Percentiles rank a stretch among this genome's conserved stretches.
These are phyloP conservation scores for Conus ventricosus DNA, from an alignment of 1,140 invertebrate species.

Conservation along the genomic window DNA sequence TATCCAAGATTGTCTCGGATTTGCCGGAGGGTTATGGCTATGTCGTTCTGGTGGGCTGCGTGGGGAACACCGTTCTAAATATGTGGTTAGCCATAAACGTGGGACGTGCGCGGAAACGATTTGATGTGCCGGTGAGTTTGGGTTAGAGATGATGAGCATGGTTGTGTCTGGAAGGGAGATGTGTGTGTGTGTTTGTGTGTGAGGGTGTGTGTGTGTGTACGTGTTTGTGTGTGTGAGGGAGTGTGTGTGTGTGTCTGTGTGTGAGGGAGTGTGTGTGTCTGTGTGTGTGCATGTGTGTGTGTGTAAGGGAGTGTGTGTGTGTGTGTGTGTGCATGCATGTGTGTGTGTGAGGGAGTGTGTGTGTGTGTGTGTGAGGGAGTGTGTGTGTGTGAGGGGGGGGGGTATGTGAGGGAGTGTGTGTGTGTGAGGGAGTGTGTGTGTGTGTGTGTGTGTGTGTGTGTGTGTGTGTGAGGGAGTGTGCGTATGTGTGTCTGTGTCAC, in stretches of 20 bases:
- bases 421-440: too few relatives aligned
- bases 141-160: background rate
- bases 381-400: background rate
- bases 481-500: too few relatives aligned
- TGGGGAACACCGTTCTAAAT: conserved; percentile 61
- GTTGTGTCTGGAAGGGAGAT: background rate
- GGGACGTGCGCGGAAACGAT: conserved; percentile 65
- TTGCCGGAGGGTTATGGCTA: conserved; percentile 62
- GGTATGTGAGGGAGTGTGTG: too few relatives aligned
- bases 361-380: too few relatives aligned
- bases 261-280: background rate
- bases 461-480: too few relatives aligned
- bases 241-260: too few relatives aligned
- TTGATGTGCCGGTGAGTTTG: conserved; percentile 62
- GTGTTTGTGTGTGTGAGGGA: too few relatives aligned
- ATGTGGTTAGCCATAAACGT: conserved; percentile 70
- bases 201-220: too few relatives aligned
- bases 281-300: background rate
- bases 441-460: too few relatives aligned
- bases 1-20: conserved; percentile 41
- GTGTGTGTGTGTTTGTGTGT: background rate
- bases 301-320: too few relatives aligned
- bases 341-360: too few relatives aligned
- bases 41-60: conserved; percentile 57
- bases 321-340: too few relatives aligned